Conservation (phyloP, 2,797 vertebrate genomes). For the Hemitrygon akajei region DNA sequence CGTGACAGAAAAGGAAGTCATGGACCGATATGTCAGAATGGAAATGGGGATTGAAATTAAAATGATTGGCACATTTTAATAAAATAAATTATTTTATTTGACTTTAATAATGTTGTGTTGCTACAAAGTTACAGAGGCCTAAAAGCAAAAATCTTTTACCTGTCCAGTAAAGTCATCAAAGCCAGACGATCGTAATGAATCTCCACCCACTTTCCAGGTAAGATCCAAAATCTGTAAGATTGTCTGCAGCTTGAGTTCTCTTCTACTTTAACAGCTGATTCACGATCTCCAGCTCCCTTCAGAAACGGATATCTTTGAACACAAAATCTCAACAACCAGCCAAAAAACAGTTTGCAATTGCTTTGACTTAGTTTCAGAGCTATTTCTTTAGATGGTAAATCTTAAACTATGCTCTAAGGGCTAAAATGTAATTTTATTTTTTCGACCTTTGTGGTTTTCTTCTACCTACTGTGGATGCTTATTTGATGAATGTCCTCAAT, state of each 20-base stretch:
- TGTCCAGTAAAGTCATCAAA: constrained; percentile 78
- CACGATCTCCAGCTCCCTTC: constrained; percentile 61
- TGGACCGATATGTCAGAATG: too few species aligned
- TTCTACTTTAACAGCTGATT: constrained; percentile 76
- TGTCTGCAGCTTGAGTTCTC: constrained; percentile 75
- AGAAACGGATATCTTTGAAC: constrained; percentile 42
- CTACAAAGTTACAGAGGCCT: background rate
- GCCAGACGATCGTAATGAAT: constrained; percentile 86
- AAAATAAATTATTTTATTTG: too few species aligned
- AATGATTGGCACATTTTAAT: too few species aligned
- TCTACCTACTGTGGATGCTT: background rate
- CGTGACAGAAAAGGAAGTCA: too few species aligned
- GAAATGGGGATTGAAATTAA: too few species aligned
- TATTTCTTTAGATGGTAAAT: background rate
- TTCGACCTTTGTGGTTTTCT: background rate
- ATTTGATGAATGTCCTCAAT: background rate
- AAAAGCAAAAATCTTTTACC: constrained; percentile 56
- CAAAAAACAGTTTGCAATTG: background rate
- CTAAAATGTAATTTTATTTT: background rate
- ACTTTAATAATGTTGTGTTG: background rate
- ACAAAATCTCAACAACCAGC: constrained; percentile 35
- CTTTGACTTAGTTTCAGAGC: background rate
- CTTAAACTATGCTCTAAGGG: background rate
- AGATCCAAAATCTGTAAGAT: constrained; percentile 85
- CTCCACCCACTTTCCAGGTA: constrained; percentile 89